Conservation (phyloP, 1,140 invertebrate genomes). For the Drosophila suzukii region DNA sequence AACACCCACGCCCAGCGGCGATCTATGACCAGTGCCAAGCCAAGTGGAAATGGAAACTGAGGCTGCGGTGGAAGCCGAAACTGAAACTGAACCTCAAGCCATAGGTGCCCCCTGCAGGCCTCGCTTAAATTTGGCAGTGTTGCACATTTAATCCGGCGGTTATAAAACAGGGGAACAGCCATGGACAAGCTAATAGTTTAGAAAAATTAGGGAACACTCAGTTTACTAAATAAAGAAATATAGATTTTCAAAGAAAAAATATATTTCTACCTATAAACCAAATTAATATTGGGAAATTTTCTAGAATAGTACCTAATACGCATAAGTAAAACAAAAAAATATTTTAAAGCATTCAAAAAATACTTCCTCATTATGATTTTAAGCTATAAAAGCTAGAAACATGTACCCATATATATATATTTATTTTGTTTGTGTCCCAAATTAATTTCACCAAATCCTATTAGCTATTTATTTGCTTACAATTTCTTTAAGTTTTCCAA, state of each 20-base stretch:
- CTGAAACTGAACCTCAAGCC: not conserved
- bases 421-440: no score
- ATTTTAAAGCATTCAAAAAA: no score
- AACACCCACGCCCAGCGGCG: conserved; percentile 21
- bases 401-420: no score
- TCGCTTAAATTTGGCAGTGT: conserved; percentile 23
- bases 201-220: not conserved
- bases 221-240: not conserved
- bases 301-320: no score
- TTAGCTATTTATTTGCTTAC: not conserved
- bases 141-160: conserved; percentile 28
- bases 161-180: conserved; percentile 9
- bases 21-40: conserved; percentile 22
- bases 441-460: no score
- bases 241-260: no score
- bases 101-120: conserved; percentile 21
- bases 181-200: not conserved
- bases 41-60: conserved; percentile 29
- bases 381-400: no score
- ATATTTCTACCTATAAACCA: no score
- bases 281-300: no score
- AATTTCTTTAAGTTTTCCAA: not conserved
- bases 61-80: conserved; percentile 3
- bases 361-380: no score
- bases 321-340: no score